phyloP scores from a whole-genome alignment of 92 coral and sea anemone species.

The Bergia sp. region DNA sequence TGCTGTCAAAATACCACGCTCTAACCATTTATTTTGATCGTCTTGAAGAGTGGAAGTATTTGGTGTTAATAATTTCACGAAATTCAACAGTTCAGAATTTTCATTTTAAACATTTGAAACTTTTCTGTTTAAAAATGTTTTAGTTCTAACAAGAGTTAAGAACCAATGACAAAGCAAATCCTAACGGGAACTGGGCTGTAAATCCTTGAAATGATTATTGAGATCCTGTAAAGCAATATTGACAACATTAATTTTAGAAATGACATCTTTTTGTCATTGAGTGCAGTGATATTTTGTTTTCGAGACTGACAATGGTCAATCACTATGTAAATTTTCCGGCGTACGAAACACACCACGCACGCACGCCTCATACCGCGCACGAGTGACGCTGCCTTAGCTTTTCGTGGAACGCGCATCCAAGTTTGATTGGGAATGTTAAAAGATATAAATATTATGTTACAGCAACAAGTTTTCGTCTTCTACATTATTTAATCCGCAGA shows the following conservation, averaged over 20 bases:
- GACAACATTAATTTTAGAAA: conserved; percentile 1
- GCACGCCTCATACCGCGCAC: background rate
- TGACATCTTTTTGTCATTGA: background rate
- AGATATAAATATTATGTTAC: too few species aligned
- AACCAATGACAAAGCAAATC: too few species aligned
- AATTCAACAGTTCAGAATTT: too few species aligned
- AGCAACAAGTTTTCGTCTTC: background rate
- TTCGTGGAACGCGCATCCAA: background rate
- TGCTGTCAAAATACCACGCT: too few species aligned
- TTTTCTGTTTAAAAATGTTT: too few species aligned
- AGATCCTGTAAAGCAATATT: background rate
- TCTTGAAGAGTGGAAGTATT: too few species aligned
- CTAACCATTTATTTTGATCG: too few species aligned
- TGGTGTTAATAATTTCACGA: too few species aligned
- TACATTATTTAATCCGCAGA: background rate
- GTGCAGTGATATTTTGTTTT: conserved; percentile 22
- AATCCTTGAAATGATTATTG: background rate
- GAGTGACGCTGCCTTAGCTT: background rate
- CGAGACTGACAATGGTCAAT: background rate
- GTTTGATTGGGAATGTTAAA: background rate
- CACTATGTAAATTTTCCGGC: background rate
- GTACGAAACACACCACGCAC: background rate
- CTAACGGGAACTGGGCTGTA: background rate
- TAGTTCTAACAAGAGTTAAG: too few species aligned
- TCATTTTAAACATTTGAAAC: too few species aligned